Evolutionary conservation across 2,888 invertebrate genomes (phyloP).

Genomic region (Sussaba pulchella): DNA sequence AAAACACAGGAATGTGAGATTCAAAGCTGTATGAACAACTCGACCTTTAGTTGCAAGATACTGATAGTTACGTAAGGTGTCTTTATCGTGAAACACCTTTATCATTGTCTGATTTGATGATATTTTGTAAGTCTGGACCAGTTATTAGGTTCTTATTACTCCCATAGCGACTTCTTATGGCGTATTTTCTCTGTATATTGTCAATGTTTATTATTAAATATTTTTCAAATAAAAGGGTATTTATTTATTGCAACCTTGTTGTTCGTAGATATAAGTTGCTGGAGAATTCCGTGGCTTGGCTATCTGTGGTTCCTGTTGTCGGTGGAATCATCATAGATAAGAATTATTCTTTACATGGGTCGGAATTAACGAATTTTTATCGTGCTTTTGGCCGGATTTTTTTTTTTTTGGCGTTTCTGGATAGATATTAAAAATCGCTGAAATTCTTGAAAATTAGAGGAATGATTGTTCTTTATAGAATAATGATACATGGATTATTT

Average conservation of each 20-base stretch:
- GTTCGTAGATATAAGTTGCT: background rate
- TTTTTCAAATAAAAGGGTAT: conserved; percentile 81
- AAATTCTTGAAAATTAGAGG: too few species aligned
- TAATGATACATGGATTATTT: too few species aligned
- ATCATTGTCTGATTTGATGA: conserved; percentile 83
- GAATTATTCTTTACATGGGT: too few species aligned
- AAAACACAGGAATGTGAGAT: conserved; percentile 58
- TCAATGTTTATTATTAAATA: conserved; percentile 84
- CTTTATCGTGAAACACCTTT: conserved; percentile 76
- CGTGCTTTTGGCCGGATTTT: too few species aligned
- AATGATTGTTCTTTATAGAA: too few species aligned
- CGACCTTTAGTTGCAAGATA: conserved; percentile 77
- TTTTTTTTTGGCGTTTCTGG: too few species aligned
- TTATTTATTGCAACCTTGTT: background rate
- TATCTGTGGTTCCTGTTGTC: too few species aligned
- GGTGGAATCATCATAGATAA: too few species aligned
- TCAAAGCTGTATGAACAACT: conserved; percentile 71
- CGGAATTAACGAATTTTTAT: too few species aligned
- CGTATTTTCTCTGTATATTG: conserved; percentile 84
- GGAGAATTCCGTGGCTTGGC: background rate
- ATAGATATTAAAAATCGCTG: too few species aligned
- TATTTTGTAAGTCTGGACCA: conserved; percentile 83
- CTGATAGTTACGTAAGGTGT: conserved; percentile 77
- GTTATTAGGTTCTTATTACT: conserved; percentile 83
- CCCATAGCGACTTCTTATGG: conserved; percentile 83